Evolutionary conservation across 1,140 invertebrate genomes (phyloP).

Genomic region (Leptinotarsa texana): DNA sequence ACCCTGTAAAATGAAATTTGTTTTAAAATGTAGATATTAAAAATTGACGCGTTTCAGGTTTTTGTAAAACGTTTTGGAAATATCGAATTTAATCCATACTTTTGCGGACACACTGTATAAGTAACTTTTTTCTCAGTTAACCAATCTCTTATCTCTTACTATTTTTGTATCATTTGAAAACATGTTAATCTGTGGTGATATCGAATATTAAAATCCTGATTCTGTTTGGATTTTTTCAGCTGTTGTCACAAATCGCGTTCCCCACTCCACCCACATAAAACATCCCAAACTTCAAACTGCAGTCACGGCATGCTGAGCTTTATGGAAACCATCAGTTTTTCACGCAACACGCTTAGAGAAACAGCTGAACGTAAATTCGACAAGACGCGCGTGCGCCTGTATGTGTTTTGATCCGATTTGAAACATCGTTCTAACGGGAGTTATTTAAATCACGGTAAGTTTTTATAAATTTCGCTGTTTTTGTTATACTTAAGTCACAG

Average conservation of each 20-base stretch:
- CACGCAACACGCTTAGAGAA: conserved; percentile 5
- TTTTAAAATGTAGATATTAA: too few species aligned
- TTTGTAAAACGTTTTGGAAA: too few species aligned
- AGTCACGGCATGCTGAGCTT: conserved; percentile 1
- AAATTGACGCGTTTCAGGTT: too few species aligned
- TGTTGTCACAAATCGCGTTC: neutral
- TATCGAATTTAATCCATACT: too few species aligned
- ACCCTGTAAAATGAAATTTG: too few species aligned
- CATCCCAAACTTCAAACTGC: neutral
- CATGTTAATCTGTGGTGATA: neutral
- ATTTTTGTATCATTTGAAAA: too few species aligned
- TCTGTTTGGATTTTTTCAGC: conserved; percentile 6
- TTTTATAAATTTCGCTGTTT: neutral
- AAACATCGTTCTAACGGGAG: neutral
- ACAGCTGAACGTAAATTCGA: neutral
- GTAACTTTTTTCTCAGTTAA: too few species aligned
- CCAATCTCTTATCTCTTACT: too few species aligned
- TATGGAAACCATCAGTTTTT: conserved; percentile 6
- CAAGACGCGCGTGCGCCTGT: neutral
- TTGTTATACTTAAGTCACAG: too few species aligned
- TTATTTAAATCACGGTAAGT: neutral
- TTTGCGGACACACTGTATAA: too few species aligned
- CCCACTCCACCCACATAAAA: conserved; percentile 1
- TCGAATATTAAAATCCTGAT: neutral
- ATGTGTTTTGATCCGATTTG: neutral